phyloP scores from a whole-genome alignment of 2,113 vertebrate genomes.

The Hypomesus transpacificus region DNA sequence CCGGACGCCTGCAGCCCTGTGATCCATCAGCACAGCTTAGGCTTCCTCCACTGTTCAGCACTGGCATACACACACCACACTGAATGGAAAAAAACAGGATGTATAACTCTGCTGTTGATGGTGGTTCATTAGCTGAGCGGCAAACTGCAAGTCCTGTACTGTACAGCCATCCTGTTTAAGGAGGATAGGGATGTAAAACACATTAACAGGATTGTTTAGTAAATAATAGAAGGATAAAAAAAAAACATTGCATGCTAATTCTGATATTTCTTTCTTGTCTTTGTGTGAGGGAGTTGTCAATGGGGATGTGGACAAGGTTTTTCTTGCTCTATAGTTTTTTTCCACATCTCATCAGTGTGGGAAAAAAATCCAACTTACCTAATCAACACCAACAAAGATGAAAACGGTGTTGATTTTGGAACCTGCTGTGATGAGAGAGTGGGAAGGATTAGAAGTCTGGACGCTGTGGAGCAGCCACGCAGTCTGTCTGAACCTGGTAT shows the following conservation, averaged over 20 bases:
- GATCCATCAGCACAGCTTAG: constrained; percentile 59
- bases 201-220: too few relatives aligned
- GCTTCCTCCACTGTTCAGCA: constrained; percentile 41
- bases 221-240: too few relatives aligned
- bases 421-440: constrained; percentile 44
- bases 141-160: too few relatives aligned
- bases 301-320: neutral
- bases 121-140: neutral
- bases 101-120: constrained; percentile 28
- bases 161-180: too few relatives aligned
- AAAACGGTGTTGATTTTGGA: constrained; percentile 60
- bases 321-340: too few relatives aligned
- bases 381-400: constrained; percentile 49
- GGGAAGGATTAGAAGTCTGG: constrained; percentile 52
- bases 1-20: constrained; percentile 44
- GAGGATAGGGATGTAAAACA: too few relatives aligned
- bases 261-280: too few relatives aligned
- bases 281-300: constrained; percentile 8
- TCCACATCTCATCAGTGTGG: neutral
- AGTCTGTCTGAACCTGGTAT: constrained; percentile 45
- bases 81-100: constrained; percentile 37
- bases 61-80: constrained; percentile 21
- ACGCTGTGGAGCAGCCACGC: constrained; percentile 49
- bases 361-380: constrained; percentile 53
- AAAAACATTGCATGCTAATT: too few relatives aligned